Evolutionary conservation across 2,113 vertebrate genomes (phyloP).

Genomic region (Perca fluviatilis): DNA sequence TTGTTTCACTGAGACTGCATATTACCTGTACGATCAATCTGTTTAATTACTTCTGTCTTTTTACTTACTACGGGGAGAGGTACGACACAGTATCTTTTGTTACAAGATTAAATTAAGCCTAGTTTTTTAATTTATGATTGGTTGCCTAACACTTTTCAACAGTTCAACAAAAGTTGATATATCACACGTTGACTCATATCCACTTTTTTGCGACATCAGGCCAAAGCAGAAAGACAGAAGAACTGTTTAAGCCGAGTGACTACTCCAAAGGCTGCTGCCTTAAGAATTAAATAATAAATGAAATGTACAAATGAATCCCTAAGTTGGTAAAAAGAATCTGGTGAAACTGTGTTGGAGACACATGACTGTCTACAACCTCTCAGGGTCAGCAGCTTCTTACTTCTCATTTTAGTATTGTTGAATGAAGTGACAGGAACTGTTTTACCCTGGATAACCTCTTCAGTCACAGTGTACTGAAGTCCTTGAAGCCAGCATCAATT

Average conservation of each 20-base stretch:
- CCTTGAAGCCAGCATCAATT: background rate
- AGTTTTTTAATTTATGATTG: slow-evolving; percentile 5
- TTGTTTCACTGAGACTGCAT: background rate
- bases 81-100: background rate
- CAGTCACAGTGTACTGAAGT: too few relatives aligned
- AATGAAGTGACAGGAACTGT: background rate
- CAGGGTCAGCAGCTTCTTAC: background rate
- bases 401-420: background rate
- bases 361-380: background rate
- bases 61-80: background rate
- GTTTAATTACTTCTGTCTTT: background rate
- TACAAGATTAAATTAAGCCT: background rate
- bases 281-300: background rate
- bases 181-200: background rate
- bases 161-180: slow-evolving; percentile 1
- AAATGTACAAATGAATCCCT: background rate
- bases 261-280: background rate
- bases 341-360: too few relatives aligned
- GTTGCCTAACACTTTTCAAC: background rate
- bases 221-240: background rate
- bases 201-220: background rate
- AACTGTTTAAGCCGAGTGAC: background rate
- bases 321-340: background rate
- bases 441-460: too few relatives aligned
- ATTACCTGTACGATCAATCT: background rate